These are phyloP conservation scores for Poeciliopsis occidentalis DNA, from an alignment of 2,113 vertebrate species.

Conservation along the genomic window DNA sequence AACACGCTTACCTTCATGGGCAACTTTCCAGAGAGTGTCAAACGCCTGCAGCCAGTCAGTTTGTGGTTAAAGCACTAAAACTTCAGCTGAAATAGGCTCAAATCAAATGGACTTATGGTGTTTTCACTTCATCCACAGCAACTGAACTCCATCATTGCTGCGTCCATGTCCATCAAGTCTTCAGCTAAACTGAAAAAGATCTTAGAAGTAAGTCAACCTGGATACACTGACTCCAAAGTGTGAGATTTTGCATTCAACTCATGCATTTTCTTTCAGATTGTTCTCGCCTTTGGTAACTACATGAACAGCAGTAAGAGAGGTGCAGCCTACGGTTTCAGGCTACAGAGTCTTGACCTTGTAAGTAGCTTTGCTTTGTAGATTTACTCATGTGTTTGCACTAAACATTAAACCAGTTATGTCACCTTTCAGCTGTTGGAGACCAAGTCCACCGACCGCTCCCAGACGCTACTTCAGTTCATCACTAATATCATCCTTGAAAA, in stretches of 20 bases:
- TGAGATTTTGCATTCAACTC: background rate
- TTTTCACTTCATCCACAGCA: slow-evolving; percentile 79
- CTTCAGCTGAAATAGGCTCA: background rate
- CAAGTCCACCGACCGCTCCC: slow-evolving; percentile 94
- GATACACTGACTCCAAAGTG: background rate
- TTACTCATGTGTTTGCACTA: background rate
- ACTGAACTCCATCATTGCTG: slow-evolving; percentile 92
- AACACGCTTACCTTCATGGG: slow-evolving; percentile 95
- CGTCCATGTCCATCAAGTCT: slow-evolving; percentile 94
- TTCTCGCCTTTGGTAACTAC: slow-evolving; percentile 97
- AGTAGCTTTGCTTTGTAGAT: slow-evolving; percentile 37
- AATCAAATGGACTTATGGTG: slow-evolving; percentile 6
- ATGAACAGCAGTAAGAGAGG: slow-evolving; percentile 98
- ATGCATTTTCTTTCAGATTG: slow-evolving; percentile 79
- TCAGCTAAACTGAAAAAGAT: slow-evolving; percentile 93
- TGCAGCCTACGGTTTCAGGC: slow-evolving; percentile 90
- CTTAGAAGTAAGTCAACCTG: slow-evolving; percentile 85
- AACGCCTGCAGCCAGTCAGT: slow-evolving; percentile 90
- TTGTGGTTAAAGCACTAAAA: background rate
- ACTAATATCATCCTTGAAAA: slow-evolving; percentile 88
- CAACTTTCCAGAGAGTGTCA: slow-evolving; percentile 87
- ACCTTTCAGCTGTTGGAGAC: slow-evolving; percentile 90
- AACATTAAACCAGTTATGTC: background rate
- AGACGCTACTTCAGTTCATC: slow-evolving; percentile 94
- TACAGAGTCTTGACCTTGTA: slow-evolving; percentile 94